Conservation (phyloP, 1,140 invertebrate genomes). For the Berghia stephanieae region DNA sequence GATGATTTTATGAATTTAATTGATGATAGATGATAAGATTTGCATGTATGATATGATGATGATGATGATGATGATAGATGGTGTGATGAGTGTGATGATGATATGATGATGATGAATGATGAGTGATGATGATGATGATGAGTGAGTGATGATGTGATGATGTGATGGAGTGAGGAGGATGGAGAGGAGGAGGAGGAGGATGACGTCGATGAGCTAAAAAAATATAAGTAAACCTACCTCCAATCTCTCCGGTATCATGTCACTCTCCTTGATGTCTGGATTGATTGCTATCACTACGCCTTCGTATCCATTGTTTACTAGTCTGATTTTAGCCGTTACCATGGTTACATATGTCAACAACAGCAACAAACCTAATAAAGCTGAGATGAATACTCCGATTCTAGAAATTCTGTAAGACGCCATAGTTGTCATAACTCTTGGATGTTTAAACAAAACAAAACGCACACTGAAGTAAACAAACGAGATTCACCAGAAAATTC, state of each 20-base stretch:
- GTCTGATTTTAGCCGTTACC: slow-evolving; percentile 26
- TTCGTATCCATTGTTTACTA: slow-evolving; percentile 38
- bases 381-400: neutral
- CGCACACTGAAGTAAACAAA: neutral
- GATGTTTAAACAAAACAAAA: too few species aligned
- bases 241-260: slow-evolving; percentile 27
- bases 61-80: too few species aligned
- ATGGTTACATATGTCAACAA: neutral
- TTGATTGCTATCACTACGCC: slow-evolving; percentile 38
- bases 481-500: neutral
- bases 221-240: slow-evolving; percentile 34
- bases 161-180: too few species aligned
- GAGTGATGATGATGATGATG: too few species aligned
- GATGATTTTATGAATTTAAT: too few species aligned
- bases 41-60: too few species aligned
- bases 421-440: neutral
- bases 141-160: too few species aligned
- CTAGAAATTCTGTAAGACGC: neutral
- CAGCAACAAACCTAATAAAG: neutral
- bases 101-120: too few species aligned
- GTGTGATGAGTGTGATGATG: too few species aligned
- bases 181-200: too few species aligned
- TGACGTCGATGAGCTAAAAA: too few species aligned
- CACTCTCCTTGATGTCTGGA: slow-evolving; percentile 34
- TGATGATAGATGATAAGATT: too few species aligned